Percentiles rank a stretch among this genome's conserved stretches.
Conservation (phyloP, 1,140 invertebrate genomes). For the Nylanderia fulva region DNA sequence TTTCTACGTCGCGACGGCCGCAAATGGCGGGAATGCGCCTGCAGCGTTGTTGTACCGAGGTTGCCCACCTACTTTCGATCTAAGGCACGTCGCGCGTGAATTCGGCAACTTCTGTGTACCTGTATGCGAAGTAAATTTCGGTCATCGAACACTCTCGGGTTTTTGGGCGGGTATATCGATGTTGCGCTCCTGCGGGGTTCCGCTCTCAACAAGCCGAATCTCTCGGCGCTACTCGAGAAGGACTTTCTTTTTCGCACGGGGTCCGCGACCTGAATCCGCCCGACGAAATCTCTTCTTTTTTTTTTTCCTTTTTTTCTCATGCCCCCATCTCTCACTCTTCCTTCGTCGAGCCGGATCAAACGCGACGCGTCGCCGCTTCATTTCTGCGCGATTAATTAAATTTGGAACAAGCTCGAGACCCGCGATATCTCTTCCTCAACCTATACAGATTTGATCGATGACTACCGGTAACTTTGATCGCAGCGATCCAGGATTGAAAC, state of each 20-base stretch:
- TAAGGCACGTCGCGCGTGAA: slow-evolving; percentile 23
- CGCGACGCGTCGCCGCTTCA: slow-evolving; percentile 1
- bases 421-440: slow-evolving; percentile 12
- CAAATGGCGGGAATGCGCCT: slow-evolving; percentile 50
- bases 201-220: slow-evolving; percentile 73
- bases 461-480: not conserved
- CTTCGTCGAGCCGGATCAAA: not conserved
- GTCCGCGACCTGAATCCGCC: slow-evolving; percentile 70
- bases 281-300: slow-evolving; percentile 32
- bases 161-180: slow-evolving; percentile 1
- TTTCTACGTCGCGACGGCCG: slow-evolving; percentile 53
- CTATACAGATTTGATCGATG: not conserved
- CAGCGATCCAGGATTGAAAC: not conserved
- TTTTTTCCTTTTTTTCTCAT: slow-evolving; percentile 15
- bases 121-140: slow-evolving; percentile 66
- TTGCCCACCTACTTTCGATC: slow-evolving; percentile 61
- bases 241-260: slow-evolving; percentile 74
- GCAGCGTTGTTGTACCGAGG: slow-evolving; percentile 13
- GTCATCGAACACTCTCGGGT: slow-evolving; percentile 58
- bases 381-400: slow-evolving; percentile 54
- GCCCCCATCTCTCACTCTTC: not conserved
- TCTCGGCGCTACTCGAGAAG: slow-evolving; percentile 57
- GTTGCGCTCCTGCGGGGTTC: slow-evolving; percentile 60
- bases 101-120: slow-evolving; percentile 34
- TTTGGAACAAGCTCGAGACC: slow-evolving; percentile 11